Conservation (phyloP, 2,113 vertebrate genomes). For the Eclectus roratus region DNA sequence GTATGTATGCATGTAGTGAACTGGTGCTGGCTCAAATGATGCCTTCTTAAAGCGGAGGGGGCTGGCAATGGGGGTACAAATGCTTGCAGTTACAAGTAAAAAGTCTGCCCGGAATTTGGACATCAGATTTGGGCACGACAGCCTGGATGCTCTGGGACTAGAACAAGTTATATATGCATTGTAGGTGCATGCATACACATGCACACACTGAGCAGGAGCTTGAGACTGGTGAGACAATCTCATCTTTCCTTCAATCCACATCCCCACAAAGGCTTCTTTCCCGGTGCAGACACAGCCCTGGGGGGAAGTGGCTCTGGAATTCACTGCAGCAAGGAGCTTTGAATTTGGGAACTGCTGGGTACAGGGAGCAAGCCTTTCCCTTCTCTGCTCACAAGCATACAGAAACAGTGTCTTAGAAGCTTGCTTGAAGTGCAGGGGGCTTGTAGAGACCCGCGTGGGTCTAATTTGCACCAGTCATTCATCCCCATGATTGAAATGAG, state of each 20-base stretch:
- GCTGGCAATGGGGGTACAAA: neutral
- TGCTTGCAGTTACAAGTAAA: neutral
- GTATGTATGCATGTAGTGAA: neutral
- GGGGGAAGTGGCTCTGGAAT: constrained; percentile 9
- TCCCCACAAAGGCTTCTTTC: neutral
- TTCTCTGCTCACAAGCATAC: accelerated
- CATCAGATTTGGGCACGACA: neutral
- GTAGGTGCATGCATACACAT: accelerated
- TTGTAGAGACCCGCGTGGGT: neutral
- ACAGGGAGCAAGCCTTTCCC: neutral
- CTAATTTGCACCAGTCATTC: neutral
- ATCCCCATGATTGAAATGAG: neutral
- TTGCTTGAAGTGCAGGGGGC: neutral
- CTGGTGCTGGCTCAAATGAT: neutral
- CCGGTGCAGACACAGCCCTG: neutral
- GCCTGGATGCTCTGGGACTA: neutral
- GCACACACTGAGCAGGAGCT: neutral
- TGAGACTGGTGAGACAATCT: neutral
- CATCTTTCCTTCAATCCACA: constrained; percentile 40
- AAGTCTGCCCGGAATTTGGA: neutral
- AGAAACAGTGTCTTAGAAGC: neutral
- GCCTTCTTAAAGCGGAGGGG: neutral
- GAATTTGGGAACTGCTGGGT: neutral
- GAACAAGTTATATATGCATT: neutral
- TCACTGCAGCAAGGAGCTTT: neutral